Percentiles rank a stretch among this genome's conserved stretches.
These are phyloP conservation scores for Artemia franciscana DNA, from an alignment of 1,140 invertebrate genomes.

Conservation along the genomic window DNA sequence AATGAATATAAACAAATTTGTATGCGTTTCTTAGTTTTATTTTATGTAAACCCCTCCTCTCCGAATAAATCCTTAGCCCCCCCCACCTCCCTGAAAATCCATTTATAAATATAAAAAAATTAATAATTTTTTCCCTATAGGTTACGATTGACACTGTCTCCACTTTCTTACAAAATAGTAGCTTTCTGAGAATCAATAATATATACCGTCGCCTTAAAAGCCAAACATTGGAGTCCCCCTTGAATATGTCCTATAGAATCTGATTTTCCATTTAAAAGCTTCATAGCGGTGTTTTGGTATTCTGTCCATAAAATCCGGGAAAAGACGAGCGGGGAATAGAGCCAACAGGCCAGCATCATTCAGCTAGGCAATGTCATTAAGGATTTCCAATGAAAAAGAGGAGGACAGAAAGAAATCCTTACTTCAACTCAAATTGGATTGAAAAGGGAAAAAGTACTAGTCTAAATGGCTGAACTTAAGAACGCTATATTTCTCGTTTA, in stretches of 20 bases:
- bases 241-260: not conserved
- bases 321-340: not conserved
- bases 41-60: no score
- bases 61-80: no score
- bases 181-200: not conserved
- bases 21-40: no score
- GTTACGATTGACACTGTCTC: no score
- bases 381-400: not conserved
- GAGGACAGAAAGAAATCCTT: not conserved
- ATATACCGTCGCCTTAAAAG: not conserved
- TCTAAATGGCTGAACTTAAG: no score
- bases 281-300: not conserved
- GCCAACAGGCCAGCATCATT: not conserved
- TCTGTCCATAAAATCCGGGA: not conserved
- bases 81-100: no score
- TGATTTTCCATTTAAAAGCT: not conserved
- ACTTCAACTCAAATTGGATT: not conserved
- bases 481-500: no score
- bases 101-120: no score
- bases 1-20: no score
- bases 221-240: not conserved
- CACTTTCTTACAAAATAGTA: not conserved
- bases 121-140: no score
- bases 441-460: no score
- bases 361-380: not conserved